Percentiles rank a stretch among this genome's conserved stretches.
Evolutionary conservation across 2,113 vertebrate species (phyloP).

Genomic region (Falcunculus frontatus): DNA sequence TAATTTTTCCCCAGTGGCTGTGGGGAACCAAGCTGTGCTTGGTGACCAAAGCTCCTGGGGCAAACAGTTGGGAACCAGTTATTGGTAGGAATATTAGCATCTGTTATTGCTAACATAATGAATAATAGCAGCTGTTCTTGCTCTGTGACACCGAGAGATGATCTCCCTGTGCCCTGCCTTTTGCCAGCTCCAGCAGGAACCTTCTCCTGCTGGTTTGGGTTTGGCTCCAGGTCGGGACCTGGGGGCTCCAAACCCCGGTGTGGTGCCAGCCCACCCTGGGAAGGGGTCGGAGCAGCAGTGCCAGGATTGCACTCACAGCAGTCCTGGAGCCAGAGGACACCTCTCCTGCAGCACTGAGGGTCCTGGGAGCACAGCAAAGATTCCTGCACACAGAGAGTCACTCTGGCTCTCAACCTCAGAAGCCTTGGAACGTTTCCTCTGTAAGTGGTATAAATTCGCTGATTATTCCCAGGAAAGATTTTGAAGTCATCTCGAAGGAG

Average conservation of each 20-base stretch:
- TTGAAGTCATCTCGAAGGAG: conserved; percentile 22
- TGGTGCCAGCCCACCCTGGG: background rate
- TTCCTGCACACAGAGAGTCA: background rate
- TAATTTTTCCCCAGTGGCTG: background rate
- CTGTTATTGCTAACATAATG: fast-evolving
- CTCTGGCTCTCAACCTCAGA: background rate
- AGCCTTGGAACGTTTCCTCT: background rate
- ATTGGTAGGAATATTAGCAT: background rate
- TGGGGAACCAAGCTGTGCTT: background rate
- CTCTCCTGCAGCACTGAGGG: background rate
- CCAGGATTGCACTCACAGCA: fast-evolving
- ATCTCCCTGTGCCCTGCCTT: background rate
- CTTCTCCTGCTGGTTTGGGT: background rate
- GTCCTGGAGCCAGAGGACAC: background rate
- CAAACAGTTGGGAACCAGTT: background rate
- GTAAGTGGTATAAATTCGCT: background rate
- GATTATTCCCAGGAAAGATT: conserved; percentile 26
- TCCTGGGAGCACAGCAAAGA: background rate
- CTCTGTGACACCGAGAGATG: fast-evolving
- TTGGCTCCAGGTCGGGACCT: fast-evolving
- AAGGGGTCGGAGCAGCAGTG: background rate
- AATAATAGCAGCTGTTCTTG: background rate
- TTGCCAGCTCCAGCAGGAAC: background rate
- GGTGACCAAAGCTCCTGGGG: background rate
- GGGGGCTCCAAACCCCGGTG: fast-evolving